phyloP scores from a whole-genome alignment of 2,113 vertebrate species.

The Morone saxatilis region DNA sequence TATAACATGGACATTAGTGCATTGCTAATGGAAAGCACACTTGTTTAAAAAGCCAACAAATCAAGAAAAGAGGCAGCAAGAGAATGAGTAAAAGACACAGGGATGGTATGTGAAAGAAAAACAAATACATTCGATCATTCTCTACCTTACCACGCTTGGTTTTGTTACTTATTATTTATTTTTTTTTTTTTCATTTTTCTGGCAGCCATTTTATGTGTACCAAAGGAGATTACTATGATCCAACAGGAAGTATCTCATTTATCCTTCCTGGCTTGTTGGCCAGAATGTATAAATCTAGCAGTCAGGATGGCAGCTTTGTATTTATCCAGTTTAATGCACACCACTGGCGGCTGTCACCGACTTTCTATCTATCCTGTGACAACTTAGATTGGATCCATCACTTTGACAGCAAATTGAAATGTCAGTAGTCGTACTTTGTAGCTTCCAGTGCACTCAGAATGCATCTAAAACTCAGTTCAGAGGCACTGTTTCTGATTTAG shows the following conservation, averaged over 20 bases:
- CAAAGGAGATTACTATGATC: constrained; percentile 61
- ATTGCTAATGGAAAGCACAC: neutral
- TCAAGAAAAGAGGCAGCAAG: neutral
- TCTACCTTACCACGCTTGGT: neutral
- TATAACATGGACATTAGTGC: neutral
- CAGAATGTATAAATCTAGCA: constrained; percentile 59
- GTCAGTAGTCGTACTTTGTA: constrained; percentile 16
- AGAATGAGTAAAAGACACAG: neutral
- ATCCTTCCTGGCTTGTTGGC: constrained; percentile 52
- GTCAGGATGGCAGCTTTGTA: constrained; percentile 42
- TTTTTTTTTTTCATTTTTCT: constrained; percentile 10
- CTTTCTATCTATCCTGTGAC: constrained; percentile 27
- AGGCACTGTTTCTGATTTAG: constrained; percentile 1
- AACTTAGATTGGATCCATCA: constrained; percentile 41
- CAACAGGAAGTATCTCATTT: constrained; percentile 56
- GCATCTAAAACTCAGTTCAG: constrained; percentile 18
- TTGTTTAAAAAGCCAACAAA: neutral
- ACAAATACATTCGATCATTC: constrained; percentile 26
- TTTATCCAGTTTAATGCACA: constrained; percentile 58
- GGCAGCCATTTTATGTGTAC: constrained; percentile 64
- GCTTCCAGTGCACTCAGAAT: neutral
- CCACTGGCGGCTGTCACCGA: constrained; percentile 27
- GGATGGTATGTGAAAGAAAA: neutral
- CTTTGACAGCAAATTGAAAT: constrained; percentile 48
- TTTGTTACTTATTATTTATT: constrained; percentile 39